Evolutionary conservation across 2,113 vertebrate genomes (phyloP), one percentile per base, ranked within the genome.

Genomic region (Passer domesticus): DNA sequence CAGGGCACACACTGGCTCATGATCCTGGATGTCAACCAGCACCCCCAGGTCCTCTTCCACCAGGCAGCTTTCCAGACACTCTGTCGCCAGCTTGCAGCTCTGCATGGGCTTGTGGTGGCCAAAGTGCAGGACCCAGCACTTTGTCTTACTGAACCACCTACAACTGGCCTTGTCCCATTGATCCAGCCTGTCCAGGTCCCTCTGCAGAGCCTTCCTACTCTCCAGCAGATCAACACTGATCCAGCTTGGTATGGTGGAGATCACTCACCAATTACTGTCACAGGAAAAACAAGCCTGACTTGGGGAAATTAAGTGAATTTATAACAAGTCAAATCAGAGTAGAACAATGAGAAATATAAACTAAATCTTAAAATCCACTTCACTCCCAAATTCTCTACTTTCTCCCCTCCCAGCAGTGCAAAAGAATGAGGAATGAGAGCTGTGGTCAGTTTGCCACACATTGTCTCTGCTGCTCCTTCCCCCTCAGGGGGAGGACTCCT

Each of bases 131-230:
- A 58, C 31, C 14, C 0, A 0, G 33, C 23, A 37, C 33, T 33
- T 37, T 2, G 5, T 50, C 31, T 23, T 58, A 50, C 3, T 59
- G 27, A 66, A 28, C 15, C 31, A 58, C 31, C 13, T 4, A 13
- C 7, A 64, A 1, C 0, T 44, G 49, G 44, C 23, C 37, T 50
- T 31, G 15, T 17, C 22, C 18, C 18, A 44, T 3, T 10, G 10
- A 66, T 52, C 60, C 77, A 59, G 15, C 19, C 37, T 37, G 33
- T 37, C 15, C 60, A 67, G 28, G 33, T 20, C 8, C 37, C 77
- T 52, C 52, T 74, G 44, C 68, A 74, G 44, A 68, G 60, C 33
- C 33, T 58, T 74, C 52, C 68, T 23, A 50, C 10, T 12, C 37
- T 52, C 13, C 52, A 74, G 76, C 8, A 89, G 27, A 50, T 16